Conservation (phyloP, 1,140 invertebrate species). For the Sarcophaga peregrina region DNA sequence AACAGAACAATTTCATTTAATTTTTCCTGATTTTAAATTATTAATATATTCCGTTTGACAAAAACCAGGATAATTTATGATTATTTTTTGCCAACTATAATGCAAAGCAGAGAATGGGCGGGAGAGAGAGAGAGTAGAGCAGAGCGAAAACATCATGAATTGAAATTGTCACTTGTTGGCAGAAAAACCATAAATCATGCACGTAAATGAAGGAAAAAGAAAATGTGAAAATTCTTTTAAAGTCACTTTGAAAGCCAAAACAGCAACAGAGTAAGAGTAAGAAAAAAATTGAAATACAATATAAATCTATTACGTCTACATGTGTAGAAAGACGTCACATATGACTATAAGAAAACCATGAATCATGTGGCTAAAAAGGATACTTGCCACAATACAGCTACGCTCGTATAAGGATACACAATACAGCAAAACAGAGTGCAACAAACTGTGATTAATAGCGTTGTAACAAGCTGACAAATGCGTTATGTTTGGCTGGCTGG, state of each 20-base stretch:
- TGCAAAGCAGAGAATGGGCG: too few relatives aligned
- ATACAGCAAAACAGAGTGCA: constrained; percentile 30
- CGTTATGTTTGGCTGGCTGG: constrained; percentile 19
- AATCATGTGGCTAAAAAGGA: constrained; percentile 16
- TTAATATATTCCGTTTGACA: constrained; percentile 31
- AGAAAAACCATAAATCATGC: constrained; percentile 32
- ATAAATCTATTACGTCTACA: constrained; percentile 34
- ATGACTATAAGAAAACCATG: constrained; percentile 28
- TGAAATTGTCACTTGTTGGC: constrained; percentile 41
- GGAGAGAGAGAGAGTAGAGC: not conserved
- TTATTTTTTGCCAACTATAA: constrained; percentile 27
- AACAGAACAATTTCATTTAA: too few relatives aligned
- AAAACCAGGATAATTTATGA: constrained; percentile 43
- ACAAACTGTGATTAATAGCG: constrained; percentile 44
- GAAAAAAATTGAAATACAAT: constrained; percentile 10
- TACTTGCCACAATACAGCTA: too few relatives aligned
- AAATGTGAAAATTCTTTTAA: constrained; percentile 11
- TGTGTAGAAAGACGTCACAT: constrained; percentile 26
- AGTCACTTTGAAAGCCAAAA: constrained; percentile 15
- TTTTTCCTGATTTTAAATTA: constrained; percentile 12
- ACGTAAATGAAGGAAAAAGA: not conserved
- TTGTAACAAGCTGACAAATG: constrained; percentile 41
- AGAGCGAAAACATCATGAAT: constrained; percentile 32
- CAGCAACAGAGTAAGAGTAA: not conserved
- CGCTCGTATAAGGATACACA: not conserved